These are phyloP conservation scores for Noctua janthe DNA, from an alignment of 2,888 invertebrate species.

Conservation along the genomic window DNA sequence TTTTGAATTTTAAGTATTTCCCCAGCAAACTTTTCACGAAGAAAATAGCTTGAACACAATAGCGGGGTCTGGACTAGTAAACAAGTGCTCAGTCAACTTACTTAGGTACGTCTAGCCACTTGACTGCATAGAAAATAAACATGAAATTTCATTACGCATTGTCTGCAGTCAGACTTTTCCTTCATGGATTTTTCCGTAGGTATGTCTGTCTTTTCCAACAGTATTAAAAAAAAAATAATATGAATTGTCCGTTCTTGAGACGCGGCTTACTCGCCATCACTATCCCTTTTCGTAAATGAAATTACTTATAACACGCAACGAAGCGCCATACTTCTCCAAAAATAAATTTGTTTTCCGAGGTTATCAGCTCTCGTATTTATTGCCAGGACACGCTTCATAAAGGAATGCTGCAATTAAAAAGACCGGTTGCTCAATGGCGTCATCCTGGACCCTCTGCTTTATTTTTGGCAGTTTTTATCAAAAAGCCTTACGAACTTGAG, in stretches of 20 bases:
- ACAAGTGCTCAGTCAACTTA: slow-evolving; percentile 14
- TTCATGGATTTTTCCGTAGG: not conserved
- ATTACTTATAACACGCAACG: slow-evolving; percentile 16
- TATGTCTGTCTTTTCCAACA: not conserved
- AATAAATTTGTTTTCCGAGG: slow-evolving; percentile 41
- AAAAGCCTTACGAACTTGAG: slow-evolving; percentile 24
- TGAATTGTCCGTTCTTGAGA: not conserved
- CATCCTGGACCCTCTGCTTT: slow-evolving; percentile 53
- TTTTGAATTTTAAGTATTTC: not conserved
- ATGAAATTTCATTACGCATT: slow-evolving; percentile 10
- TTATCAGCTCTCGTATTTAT: slow-evolving; percentile 53
- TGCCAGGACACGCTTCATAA: slow-evolving; percentile 46
- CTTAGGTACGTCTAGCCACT: slow-evolving; percentile 17
- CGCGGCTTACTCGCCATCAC: slow-evolving; percentile 6
- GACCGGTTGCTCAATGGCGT: slow-evolving; percentile 61
- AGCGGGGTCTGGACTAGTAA: slow-evolving; percentile 3
- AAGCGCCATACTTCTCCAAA: slow-evolving; percentile 29
- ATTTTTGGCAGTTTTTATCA: slow-evolving; percentile 62
- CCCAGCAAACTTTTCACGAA: not conserved
- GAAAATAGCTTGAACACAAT: not conserved
- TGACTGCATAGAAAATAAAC: slow-evolving; percentile 22
- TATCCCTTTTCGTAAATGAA: slow-evolving; percentile 19
- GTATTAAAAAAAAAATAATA: not conserved
- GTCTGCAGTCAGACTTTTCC: not conserved
- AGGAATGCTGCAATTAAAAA: slow-evolving; percentile 64